phyloP scores from a whole-genome alignment of 2,888 invertebrate genomes.

The Ichneumon xanthorius region DNA sequence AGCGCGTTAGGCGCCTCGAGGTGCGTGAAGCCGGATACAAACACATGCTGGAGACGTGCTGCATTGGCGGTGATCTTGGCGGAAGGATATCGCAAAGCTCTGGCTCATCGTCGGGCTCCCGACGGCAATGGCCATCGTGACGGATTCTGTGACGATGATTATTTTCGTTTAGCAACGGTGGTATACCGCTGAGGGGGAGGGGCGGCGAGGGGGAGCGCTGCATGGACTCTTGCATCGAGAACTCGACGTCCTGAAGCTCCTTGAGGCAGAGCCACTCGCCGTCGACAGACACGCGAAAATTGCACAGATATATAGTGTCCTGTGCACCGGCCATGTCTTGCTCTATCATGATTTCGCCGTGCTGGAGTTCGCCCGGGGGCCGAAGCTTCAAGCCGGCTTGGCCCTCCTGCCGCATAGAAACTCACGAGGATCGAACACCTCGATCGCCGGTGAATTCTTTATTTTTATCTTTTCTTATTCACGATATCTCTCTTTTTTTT shows the following conservation, averaged over 20 bases:
- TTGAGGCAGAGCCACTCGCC: constrained; percentile 98
- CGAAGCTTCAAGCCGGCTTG: constrained; percentile 80
- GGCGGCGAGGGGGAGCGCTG: constrained; percentile 88
- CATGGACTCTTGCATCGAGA: constrained; percentile 90
- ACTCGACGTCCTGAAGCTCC: constrained; percentile 96
- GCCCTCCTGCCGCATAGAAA: constrained; percentile 83
- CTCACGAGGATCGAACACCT: constrained; percentile 39
- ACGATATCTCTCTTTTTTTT: not conserved
- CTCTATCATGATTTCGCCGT: constrained; percentile 84
- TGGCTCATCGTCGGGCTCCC: constrained; percentile 76
- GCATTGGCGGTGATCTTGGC: constrained; percentile 82
- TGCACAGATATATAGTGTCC: constrained; percentile 98
- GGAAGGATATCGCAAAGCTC: constrained; percentile 83
- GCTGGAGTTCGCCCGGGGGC: constrained; percentile 80
- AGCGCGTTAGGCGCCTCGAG: not conserved
- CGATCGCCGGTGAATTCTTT: constrained; percentile 11
- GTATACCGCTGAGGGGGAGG: constrained; percentile 86
- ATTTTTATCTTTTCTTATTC: not conserved
- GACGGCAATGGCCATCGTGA: constrained; percentile 66
- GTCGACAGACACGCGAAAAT: constrained; percentile 98
- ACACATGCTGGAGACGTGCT: constrained; percentile 84
- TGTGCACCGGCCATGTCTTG: constrained; percentile 94
- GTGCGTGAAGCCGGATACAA: constrained; percentile 80
- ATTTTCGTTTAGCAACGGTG: constrained; percentile 73
- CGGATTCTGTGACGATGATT: constrained; percentile 51